A percentile compares a stretch with the other conserved stretches of the same genome.
Evolutionary conservation across 2,797 vertebrate genomes (phyloP).

Genomic region (Potorous gilbertii): DNA sequence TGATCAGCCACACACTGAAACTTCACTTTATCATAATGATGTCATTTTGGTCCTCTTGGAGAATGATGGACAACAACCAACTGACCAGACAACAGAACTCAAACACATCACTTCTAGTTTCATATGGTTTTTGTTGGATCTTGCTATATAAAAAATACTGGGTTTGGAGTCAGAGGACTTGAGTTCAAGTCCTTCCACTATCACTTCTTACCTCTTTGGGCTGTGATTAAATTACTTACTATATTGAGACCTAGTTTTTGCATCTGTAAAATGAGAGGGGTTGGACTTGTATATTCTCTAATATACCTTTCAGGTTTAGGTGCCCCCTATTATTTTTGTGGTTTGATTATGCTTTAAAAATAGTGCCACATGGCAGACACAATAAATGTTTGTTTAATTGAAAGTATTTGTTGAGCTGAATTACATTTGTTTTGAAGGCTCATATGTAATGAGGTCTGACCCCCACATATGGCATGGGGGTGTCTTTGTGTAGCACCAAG

Average conservation of each 20-base stretch:
- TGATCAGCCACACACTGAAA: no score
- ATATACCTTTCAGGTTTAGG: background rate
- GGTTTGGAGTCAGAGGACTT: background rate
- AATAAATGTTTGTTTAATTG: background rate
- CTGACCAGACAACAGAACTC: no score
- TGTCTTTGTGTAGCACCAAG: background rate
- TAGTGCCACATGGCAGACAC: background rate
- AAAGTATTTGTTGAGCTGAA: background rate
- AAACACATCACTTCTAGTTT: accelerated
- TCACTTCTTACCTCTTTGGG: background rate
- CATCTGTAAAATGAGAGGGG: background rate
- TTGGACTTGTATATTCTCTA: background rate
- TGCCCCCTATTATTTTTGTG: background rate
- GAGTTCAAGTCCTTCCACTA: background rate
- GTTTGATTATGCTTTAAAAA: background rate
- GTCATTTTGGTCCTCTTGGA: no score
- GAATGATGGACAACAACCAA: no score
- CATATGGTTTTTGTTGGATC: accelerated
- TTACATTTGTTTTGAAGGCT: background rate
- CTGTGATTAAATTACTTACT: background rate
- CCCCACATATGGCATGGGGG: background rate
- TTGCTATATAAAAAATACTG: background rate
- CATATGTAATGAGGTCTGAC: background rate
- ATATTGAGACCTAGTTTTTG: background rate
- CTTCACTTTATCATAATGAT: no score